Evolutionary conservation across 2,888 invertebrate genomes (phyloP), one percentile per base, ranked within the genome.

Genomic region (Callyntrura guangdongensis): DNA sequence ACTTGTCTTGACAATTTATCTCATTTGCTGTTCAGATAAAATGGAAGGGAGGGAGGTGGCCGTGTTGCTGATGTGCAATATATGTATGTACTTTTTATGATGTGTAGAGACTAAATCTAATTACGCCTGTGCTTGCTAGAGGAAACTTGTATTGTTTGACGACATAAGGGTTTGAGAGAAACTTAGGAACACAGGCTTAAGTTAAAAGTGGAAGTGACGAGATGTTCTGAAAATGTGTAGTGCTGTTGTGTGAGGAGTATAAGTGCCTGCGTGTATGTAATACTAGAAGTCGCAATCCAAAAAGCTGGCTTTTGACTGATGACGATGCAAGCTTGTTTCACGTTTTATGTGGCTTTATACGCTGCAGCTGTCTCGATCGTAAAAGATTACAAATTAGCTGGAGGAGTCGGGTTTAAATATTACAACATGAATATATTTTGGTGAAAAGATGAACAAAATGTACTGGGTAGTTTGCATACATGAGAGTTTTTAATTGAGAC

Each of bases 331-430:
- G 36, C 22, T 0, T 56, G 69, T 89, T 89, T 89, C 61, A 89
- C 83, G 89, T 89, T 89, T 89, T 74, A 89, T 89, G 89, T 89
- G 89, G 89, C 83, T 89, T 89, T 82, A 88, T 47, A 61, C 77
- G 56, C 20, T 90, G 86, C 90, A 90, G 90, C 90, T 90, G 90
- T 72, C 79, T 53, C 27, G 84, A 64, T 90, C 90, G 61, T 90
- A 90, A 90, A 86, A 86, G 85, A 85, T 79, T 86, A 69, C 61
- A 59, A 90, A 90, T 90, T 90, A 90, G 90, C 85, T 86, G 69
- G 83, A 89, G 83, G 74, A 89, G 77, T 20, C 56, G 61, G 53
- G 2, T 17, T 56, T 89, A 90, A 74, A 74, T 74, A 25, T 64
- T 53, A 27, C 64, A 0, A 27, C 27, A 36, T 36, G 36, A 36